These are phyloP conservation scores for Spinibarbus caldwelli DNA, from an alignment of 2,797 vertebrate species.

Conservation along the genomic window DNA sequence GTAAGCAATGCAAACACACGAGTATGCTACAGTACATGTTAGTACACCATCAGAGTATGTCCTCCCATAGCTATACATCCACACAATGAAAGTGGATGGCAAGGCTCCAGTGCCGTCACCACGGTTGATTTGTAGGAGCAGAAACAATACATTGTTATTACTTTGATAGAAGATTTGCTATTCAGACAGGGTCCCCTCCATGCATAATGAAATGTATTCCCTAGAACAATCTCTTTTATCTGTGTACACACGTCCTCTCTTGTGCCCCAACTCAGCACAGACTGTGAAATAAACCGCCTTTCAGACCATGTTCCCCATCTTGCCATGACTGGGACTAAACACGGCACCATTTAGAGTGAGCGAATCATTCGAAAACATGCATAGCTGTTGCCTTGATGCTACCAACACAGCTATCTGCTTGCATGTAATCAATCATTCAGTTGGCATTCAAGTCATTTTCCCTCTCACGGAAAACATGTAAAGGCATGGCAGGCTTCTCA, in stretches of 20 bases:
- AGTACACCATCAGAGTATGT: not conserved
- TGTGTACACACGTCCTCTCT: slow-evolving; percentile 33
- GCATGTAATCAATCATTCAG: slow-evolving; percentile 26
- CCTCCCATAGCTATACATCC: not conserved
- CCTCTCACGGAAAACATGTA: not conserved
- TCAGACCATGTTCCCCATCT: slow-evolving; percentile 55
- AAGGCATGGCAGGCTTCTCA: slow-evolving; percentile 10
- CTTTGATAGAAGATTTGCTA: slow-evolving; percentile 31
- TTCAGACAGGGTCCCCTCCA: slow-evolving; percentile 43
- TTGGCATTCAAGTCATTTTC: slow-evolving; percentile 32
- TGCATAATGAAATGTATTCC: slow-evolving; percentile 47
- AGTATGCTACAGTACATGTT: not conserved
- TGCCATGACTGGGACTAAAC: slow-evolving; percentile 21
- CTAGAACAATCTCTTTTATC: slow-evolving; percentile 51
- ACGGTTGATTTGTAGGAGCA: slow-evolving; percentile 13
- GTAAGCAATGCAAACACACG: not conserved
- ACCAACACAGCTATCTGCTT: slow-evolving; percentile 12
- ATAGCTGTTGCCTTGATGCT: slow-evolving; percentile 36
- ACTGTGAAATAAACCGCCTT: slow-evolving; percentile 57
- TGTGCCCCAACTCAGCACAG: not conserved
- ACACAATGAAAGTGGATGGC: not conserved
- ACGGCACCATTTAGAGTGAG: slow-evolving; percentile 48
- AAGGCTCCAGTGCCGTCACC: not conserved
- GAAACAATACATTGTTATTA: slow-evolving; percentile 30
- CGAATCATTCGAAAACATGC: slow-evolving; percentile 47